Conservation (phyloP, 2,113 vertebrate species). For the Australoheros scitulus region DNA sequence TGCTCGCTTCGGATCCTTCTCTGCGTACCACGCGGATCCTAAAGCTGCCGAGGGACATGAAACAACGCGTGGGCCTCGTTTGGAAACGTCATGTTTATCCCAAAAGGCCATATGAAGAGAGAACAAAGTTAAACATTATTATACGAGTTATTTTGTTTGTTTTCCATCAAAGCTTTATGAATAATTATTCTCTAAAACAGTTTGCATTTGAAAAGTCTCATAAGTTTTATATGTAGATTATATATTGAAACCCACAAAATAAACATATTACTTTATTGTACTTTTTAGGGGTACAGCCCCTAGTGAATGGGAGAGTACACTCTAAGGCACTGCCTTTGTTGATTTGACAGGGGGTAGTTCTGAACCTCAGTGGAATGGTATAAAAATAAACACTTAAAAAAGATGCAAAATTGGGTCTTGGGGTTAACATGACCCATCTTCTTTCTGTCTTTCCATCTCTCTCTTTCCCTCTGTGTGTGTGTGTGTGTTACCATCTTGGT, state of each 20-base stretch:
- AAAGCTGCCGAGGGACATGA: neutral
- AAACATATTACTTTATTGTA: neutral
- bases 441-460: too few relatives aligned
- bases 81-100: too few relatives aligned
- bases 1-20: neutral
- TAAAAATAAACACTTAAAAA: neutral
- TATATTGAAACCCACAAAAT: neutral
- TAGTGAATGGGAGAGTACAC: neutral
- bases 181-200: neutral
- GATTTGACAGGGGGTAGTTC: neutral
- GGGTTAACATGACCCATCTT: neutral
- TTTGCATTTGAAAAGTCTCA: neutral
- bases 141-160: neutral
- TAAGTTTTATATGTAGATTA: neutral
- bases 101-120: neutral
- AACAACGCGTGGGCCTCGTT: neutral
- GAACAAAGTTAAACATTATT: neutral
- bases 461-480: too few relatives aligned
- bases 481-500: too few relatives aligned
- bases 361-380: neutral
- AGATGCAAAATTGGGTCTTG: neutral
- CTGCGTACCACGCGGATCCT: neutral
- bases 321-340: neutral
- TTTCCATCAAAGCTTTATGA: neutral
- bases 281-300: neutral